Percentiles rank a stretch among this genome's conserved stretches.
Evolutionary conservation across 2,113 vertebrate genomes (phyloP).

Genomic region (Mormyrus iriodes): DNA sequence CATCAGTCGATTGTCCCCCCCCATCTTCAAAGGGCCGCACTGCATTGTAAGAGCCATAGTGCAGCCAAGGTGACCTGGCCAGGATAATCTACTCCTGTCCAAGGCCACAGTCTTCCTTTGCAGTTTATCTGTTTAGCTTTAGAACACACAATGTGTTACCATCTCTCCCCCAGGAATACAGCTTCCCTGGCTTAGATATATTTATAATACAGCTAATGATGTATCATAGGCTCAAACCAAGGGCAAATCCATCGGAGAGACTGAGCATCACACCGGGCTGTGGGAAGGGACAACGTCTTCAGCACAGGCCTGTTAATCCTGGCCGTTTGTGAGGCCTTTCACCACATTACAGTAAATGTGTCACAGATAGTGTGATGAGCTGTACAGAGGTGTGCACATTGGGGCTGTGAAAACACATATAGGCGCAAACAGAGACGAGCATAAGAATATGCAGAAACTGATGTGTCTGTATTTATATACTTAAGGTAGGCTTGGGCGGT

Average conservation of each 20-base stretch:
- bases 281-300: neutral
- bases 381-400: neutral
- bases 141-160: neutral
- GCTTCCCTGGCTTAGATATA: neutral
- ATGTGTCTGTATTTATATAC: neutral
- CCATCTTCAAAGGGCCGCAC: neutral
- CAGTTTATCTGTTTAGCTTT: neutral
- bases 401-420: neutral
- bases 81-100: neutral
- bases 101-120: neutral
- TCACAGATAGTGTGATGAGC: neutral
- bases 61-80: neutral
- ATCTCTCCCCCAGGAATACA: neutral
- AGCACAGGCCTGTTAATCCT: neutral
- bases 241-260: neutral
- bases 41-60: neutral
- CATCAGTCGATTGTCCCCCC: neutral
- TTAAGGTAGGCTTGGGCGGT: neutral
- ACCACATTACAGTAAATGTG: neutral
- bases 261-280: neutral
- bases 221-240: neutral
- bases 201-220: neutral
- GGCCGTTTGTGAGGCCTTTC: neutral
- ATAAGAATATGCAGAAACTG: neutral
- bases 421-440: neutral